These are phyloP conservation scores for Galago senegalensis DNA, from an alignment of 2,797 vertebrate genomes.

Conservation along the genomic window DNA sequence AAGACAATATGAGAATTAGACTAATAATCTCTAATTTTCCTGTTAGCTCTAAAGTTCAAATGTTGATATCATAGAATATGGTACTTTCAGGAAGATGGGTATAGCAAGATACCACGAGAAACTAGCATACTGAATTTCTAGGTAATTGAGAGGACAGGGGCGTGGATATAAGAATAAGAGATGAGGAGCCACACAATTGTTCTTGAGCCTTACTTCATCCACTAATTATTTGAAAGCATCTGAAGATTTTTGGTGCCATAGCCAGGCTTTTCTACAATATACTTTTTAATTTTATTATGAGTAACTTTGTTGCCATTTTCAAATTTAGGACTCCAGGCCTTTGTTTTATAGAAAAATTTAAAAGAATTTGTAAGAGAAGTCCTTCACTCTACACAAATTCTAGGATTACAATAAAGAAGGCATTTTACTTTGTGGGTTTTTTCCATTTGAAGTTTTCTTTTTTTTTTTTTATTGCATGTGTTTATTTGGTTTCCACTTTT, in stretches of 20 bases:
- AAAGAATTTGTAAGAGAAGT: conserved; percentile 44
- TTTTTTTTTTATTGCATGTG: no score
- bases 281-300: background rate
- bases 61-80: background rate
- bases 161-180: background rate
- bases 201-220: background rate
- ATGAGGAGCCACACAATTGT: background rate
- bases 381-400: background rate
- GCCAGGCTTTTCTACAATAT: background rate
- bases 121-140: background rate
- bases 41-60: background rate
- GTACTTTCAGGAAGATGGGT: background rate
- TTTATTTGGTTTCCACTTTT: no score
- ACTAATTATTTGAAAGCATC: background rate
- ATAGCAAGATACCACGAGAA: conserved; percentile 12
- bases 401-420: background rate
- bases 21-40: background rate
- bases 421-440: conserved; percentile 8
- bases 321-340: background rate
- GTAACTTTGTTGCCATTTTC: conserved; percentile 49
- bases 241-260: background rate
- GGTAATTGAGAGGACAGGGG: background rate
- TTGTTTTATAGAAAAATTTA: conserved; percentile 52
- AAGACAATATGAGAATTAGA: background rate
- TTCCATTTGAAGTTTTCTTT: no score